Conservation (phyloP, 2,797 vertebrate species). For the Mormyrus hasselquistii region DNA sequence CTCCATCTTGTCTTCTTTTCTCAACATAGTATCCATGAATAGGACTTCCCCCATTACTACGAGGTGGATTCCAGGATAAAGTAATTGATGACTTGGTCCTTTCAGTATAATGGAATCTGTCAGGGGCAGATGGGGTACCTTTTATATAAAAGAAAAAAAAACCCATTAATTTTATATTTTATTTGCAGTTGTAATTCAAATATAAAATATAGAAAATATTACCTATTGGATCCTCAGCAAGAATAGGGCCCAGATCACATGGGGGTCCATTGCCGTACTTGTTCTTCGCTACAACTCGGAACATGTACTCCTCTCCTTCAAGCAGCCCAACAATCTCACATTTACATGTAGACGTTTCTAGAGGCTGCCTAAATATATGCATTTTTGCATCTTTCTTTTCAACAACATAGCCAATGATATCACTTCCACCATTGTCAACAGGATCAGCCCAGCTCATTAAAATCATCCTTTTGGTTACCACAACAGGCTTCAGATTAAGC, state of each 20-base stretch:
- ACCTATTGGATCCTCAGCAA: slow-evolving; percentile 88
- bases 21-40: slow-evolving; percentile 87
- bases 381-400: slow-evolving; percentile 87
- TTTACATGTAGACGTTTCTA: slow-evolving; percentile 86
- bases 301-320: slow-evolving; percentile 89
- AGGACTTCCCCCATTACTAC: slow-evolving; percentile 85
- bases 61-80: slow-evolving; percentile 86
- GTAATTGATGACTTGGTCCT: slow-evolving; percentile 87
- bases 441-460: slow-evolving; percentile 97
- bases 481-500: slow-evolving; percentile 89
- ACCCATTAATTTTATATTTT: neutral
- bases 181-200: neutral
- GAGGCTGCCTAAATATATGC: slow-evolving; percentile 87
- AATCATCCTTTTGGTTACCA: slow-evolving; percentile 94
- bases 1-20: slow-evolving; percentile 83
- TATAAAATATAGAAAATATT: slow-evolving; percentile 23
- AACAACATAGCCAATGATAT: slow-evolving; percentile 83
- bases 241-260: slow-evolving; percentile 81
- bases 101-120: slow-evolving; percentile 91
- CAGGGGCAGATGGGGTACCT: slow-evolving; percentile 88
- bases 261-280: slow-evolving; percentile 87
- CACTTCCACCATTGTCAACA: slow-evolving; percentile 88
- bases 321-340: slow-evolving; percentile 90
- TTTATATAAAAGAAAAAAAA: slow-evolving; percentile 21
- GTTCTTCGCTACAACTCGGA: slow-evolving; percentile 91